Evolutionary conservation across 2,113 vertebrate genomes (phyloP).

Genomic region (Gnathochromis pfefferi): DNA sequence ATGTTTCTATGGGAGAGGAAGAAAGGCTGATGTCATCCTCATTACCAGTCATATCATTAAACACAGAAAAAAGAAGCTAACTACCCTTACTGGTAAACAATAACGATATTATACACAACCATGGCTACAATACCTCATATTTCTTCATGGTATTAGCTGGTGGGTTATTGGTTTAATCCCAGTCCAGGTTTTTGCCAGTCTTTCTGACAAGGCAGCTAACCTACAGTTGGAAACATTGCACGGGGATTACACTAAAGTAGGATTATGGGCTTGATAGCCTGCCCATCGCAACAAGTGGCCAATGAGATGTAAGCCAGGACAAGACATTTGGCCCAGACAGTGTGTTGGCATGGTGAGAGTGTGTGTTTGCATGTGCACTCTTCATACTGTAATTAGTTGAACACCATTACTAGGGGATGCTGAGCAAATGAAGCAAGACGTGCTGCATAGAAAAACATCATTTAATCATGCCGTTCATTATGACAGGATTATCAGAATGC

Average conservation of each 20-base stretch:
- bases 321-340: slow-evolving; percentile 14
- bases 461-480: background rate
- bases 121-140: slow-evolving; percentile 37
- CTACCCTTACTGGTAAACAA: background rate
- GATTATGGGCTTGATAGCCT: slow-evolving; percentile 54
- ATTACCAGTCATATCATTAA: background rate
- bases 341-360: slow-evolving; percentile 22
- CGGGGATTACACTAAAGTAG: slow-evolving; percentile 55
- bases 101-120: background rate
- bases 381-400: slow-evolving; percentile 6
- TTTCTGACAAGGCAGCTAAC: slow-evolving; percentile 26
- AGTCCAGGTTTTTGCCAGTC: slow-evolving; percentile 11
- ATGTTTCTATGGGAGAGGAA: background rate
- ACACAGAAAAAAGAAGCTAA: background rate
- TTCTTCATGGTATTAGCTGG: slow-evolving; percentile 36
- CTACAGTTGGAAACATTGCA: slow-evolving; percentile 15
- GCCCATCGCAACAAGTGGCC: slow-evolving; percentile 51
- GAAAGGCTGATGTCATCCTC: background rate
- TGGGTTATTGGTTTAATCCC: slow-evolving; percentile 6
- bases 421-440: background rate
- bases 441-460: background rate
- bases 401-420: background rate
- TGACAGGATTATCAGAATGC: background rate
- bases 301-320: slow-evolving; percentile 41
- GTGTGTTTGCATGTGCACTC: background rate